These are phyloP conservation scores for Bursaphelenchus okinawaensis DNA, from an alignment of 2,888 invertebrate species.

Conservation along the genomic window DNA sequence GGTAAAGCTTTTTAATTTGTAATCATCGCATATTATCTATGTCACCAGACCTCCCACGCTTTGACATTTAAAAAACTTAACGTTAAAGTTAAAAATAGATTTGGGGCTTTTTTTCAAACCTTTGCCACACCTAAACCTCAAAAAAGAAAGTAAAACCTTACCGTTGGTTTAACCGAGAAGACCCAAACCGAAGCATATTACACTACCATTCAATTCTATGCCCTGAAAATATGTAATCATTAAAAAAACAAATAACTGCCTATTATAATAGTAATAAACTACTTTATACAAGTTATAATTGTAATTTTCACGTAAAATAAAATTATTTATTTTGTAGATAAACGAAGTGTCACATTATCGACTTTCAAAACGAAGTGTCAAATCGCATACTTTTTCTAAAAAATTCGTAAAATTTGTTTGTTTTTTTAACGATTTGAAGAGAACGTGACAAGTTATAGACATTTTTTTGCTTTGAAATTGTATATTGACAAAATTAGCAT, in stretches of 20 bases:
- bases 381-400: background rate
- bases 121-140: background rate
- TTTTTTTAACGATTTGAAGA: background rate
- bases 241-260: no score
- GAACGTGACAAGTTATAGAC: no score
- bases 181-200: background rate
- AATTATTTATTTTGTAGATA: background rate
- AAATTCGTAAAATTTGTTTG: background rate
- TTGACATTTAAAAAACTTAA: no score
- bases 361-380: background rate
- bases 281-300: no score
- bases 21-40: no score
- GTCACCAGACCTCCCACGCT: no score
- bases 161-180: background rate
- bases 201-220: background rate
- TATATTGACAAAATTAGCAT: no score
- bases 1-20: no score
- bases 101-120: no score
- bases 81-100: no score
- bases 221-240: background rate
- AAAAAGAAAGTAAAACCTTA: background rate
- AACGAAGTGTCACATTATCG: background rate
- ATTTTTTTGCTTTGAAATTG: no score
- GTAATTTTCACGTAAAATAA: background rate
- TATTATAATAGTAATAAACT: no score